phyloP scores from a whole-genome alignment of 2,797 vertebrate species.

The Bovichtus diacanthus region DNA sequence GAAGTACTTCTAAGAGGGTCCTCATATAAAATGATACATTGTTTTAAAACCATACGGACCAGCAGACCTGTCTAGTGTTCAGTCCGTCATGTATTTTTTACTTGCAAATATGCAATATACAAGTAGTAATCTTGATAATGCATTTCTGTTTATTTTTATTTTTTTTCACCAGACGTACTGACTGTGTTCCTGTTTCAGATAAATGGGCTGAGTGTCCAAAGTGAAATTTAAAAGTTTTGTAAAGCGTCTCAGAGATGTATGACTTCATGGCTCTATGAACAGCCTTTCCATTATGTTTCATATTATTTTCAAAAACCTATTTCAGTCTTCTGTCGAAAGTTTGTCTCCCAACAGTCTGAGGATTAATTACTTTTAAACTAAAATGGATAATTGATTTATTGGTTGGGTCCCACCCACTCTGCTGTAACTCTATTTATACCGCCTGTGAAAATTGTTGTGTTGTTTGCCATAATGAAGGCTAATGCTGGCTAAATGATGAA shows the following conservation, averaged over 20 bases:
- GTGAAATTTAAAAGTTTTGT: conserved; percentile 11
- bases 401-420: background rate
- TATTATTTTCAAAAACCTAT: background rate
- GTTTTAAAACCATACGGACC: no score
- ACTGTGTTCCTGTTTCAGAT: background rate
- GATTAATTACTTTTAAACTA: background rate
- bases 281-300: background rate
- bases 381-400: conserved; percentile 9
- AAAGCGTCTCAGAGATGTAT: background rate
- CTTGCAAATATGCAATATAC: background rate
- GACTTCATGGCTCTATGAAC: background rate
- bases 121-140: background rate
- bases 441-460: conserved; percentile 3
- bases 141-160: no score
- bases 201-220: background rate
- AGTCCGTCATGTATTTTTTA: background rate
- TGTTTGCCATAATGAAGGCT: background rate
- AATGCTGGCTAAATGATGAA: background rate
- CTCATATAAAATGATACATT: no score
- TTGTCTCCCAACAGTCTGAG: background rate
- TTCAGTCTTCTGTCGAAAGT: background rate
- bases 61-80: background rate
- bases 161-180: background rate
- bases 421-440: background rate
- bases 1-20: no score